These are phyloP conservation scores for Notoglanidium macrostoma DNA, from an alignment of 2,797 vertebrate species.

Conservation along the genomic window DNA sequence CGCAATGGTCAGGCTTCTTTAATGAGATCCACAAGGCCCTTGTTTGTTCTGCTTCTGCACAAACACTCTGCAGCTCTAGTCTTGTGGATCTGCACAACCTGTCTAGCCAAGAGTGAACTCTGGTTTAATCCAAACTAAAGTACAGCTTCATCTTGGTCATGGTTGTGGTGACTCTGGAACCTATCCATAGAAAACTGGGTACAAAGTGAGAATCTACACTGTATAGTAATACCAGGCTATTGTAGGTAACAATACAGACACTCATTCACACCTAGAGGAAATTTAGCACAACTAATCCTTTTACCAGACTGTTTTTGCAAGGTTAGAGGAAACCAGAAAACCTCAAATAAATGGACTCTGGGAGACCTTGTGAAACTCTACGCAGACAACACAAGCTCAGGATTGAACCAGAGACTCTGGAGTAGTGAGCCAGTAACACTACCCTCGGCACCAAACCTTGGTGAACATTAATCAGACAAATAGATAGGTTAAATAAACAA, in stretches of 20 bases:
- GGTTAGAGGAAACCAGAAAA: neutral
- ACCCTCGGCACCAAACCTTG: neutral
- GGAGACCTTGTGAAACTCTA: neutral
- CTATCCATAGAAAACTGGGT: neutral
- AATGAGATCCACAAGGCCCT: neutral
- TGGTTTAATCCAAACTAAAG: neutral
- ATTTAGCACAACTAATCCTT: neutral
- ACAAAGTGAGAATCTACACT: neutral
- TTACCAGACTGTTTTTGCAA: neutral
- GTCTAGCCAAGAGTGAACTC: neutral
- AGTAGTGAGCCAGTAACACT: neutral
- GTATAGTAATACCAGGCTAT: neutral
- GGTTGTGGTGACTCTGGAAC: neutral
- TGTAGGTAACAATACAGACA: neutral
- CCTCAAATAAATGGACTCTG: neutral
- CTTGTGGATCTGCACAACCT: neutral
- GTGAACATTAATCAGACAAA: neutral
- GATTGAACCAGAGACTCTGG: neutral
- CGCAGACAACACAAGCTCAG: neutral
- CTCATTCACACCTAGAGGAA: neutral
- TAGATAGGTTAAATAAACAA: neutral
- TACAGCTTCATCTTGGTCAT: neutral
- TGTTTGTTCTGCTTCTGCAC: neutral
- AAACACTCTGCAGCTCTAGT: neutral
- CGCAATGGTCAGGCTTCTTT: neutral